phyloP scores from a whole-genome alignment of 2,797 vertebrate genomes.

The Fistularia commersonii region DNA sequence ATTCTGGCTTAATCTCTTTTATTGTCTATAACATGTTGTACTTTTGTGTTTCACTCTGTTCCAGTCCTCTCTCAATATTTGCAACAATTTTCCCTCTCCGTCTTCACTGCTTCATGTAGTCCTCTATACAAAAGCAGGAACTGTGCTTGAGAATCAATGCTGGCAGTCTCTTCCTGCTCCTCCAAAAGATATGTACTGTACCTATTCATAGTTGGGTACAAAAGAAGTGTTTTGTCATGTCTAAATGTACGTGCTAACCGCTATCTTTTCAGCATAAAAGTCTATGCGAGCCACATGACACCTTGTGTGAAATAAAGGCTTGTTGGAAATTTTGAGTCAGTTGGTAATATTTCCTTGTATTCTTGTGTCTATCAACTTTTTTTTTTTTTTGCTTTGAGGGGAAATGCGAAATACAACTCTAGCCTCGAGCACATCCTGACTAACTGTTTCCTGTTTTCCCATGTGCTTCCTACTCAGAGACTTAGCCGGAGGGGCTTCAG shows the following conservation, averaged over 20 bases:
- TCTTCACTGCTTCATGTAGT: slow-evolving; percentile 33
- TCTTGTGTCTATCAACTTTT: neutral
- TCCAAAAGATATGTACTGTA: slow-evolving; percentile 52
- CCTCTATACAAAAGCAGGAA: slow-evolving; percentile 64
- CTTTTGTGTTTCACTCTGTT: slow-evolving; percentile 22
- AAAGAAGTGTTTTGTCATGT: slow-evolving; percentile 30
- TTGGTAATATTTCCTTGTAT: too few relatives aligned
- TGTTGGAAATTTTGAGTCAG: slow-evolving; percentile 2
- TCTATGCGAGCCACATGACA: too few relatives aligned
- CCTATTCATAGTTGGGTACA: slow-evolving; percentile 59
- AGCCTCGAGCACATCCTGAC: slow-evolving; percentile 52
- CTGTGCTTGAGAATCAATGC: slow-evolving; percentile 47
- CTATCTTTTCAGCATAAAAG: too few relatives aligned
- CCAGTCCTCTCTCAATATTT: slow-evolving; percentile 10
- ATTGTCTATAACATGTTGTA: slow-evolving; percentile 11
- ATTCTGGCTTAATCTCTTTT: slow-evolving; percentile 3
- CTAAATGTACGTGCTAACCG: neutral
- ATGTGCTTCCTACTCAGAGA: slow-evolving; percentile 48
- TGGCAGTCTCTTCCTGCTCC: slow-evolving; percentile 55
- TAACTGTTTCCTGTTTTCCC: slow-evolving; percentile 59
- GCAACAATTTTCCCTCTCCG: slow-evolving; percentile 22
- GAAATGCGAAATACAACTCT: neutral
- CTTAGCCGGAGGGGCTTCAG: slow-evolving; percentile 39
- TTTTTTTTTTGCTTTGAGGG: slow-evolving; percentile 3
- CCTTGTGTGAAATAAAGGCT: too few relatives aligned